These are phyloP conservation scores for Leucophora obtusa DNA, from an alignment of 2,888 invertebrate species.

Conservation along the genomic window DNA sequence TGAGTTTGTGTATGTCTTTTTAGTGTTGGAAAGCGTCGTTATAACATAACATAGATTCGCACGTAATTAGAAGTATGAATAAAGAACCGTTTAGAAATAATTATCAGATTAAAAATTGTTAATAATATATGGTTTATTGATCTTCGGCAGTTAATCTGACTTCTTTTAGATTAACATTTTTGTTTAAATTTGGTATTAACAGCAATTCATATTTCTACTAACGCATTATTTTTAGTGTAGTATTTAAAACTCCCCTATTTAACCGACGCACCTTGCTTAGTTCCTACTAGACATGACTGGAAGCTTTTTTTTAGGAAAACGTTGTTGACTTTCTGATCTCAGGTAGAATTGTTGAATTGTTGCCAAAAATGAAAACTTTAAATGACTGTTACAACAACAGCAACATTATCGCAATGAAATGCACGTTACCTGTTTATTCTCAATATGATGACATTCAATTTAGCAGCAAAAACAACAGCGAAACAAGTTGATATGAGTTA, in stretches of 20 bases:
- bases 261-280: conserved; percentile 4
- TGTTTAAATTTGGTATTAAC: too few species aligned
- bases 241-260: not conserved
- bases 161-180: too few species aligned
- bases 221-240: not conserved
- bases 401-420: conserved; percentile 31
- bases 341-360: conserved; percentile 57
- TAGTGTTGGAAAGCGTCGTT: too few species aligned
- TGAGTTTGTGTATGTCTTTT: too few species aligned
- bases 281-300: conserved; percentile 36
- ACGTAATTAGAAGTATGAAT: too few species aligned
- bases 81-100: too few species aligned
- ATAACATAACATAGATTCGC: too few species aligned
- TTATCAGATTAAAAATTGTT: too few species aligned
- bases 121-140: too few species aligned
- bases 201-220: too few species aligned
- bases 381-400: conserved; percentile 38
- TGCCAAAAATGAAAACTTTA: conserved; percentile 34
- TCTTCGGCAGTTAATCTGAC: too few species aligned
- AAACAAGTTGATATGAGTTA: conserved; percentile 56
- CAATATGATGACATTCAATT: conserved; percentile 63
- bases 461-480: conserved; percentile 40
- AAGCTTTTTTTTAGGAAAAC: conserved; percentile 18
- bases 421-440: conserved; percentile 33
- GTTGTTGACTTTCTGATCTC: conserved; percentile 35